Evolutionary conservation across 2,113 vertebrate genomes (phyloP).

Genomic region (Misgurnus mizolepis): DNA sequence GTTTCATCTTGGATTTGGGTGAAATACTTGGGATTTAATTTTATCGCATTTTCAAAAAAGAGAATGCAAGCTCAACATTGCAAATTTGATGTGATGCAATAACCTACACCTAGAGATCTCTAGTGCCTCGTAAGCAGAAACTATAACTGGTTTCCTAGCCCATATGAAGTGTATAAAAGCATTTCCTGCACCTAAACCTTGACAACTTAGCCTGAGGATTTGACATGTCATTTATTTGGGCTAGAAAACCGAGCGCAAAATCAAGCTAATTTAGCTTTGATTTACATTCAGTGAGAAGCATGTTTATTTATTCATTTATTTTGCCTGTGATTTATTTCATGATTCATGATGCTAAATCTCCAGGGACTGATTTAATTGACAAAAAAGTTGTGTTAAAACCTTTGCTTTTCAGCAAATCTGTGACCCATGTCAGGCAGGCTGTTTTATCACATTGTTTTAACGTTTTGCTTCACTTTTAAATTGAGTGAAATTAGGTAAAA

Average conservation of each 20-base stretch:
- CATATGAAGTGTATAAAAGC: slow-evolving; percentile 12
- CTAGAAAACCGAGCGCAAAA: neutral
- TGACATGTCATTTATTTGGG: neutral
- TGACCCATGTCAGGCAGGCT: neutral
- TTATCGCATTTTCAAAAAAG: neutral
- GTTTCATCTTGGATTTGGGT: neutral
- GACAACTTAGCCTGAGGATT: slow-evolving; percentile 10
- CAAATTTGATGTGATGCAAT: neutral
- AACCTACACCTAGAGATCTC: slow-evolving; percentile 16
- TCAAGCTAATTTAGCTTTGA: slow-evolving; percentile 11
- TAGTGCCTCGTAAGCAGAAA: slow-evolving; percentile 4
- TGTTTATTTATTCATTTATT: neutral
- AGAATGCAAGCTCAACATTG: neutral
- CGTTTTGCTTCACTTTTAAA: neutral
- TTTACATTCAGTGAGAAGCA: slow-evolving; percentile 2
- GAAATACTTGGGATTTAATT: neutral
- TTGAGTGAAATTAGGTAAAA: neutral
- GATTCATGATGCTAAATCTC: slow-evolving; percentile 3
- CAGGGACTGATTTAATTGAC: neutral
- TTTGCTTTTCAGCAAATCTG: slow-evolving; percentile 22
- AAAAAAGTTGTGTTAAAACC: slow-evolving; percentile 38
- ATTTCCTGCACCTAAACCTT: slow-evolving; percentile 1
- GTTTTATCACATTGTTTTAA: neutral
- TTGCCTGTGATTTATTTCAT: slow-evolving; percentile 6
- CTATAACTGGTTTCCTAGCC: neutral